A percentile compares a stretch with the other conserved stretches of the same genome.
Evolutionary conservation across 2,888 invertebrate genomes (phyloP).

Genomic region (Agapostemon virescens): DNA sequence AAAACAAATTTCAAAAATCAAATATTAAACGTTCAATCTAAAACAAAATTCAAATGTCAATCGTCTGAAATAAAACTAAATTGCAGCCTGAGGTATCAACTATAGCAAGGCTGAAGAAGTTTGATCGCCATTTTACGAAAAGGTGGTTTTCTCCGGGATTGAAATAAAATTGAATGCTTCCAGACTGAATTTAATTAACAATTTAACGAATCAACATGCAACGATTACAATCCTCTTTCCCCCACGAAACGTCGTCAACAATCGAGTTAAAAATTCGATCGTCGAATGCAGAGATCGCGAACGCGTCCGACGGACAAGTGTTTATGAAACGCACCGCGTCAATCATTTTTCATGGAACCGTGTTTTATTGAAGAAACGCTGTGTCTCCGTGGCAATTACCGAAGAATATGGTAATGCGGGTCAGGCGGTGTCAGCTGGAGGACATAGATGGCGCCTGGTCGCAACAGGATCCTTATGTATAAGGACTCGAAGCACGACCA

Average conservation of each 20-base stretch:
- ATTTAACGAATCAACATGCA: not conserved
- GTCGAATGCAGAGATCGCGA: no score
- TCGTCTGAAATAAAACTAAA: no score
- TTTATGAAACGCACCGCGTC: not conserved
- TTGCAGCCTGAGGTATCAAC: no score
- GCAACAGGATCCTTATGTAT: slow-evolving; percentile 60
- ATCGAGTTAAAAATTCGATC: not conserved
- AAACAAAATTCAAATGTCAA: no score
- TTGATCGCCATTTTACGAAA: not conserved
- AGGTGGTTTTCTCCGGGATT: not conserved
- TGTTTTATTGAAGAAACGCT: not conserved
- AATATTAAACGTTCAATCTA: no score
- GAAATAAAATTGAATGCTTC: not conserved
- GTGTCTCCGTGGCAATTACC: slow-evolving; percentile 23
- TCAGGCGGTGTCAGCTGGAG: slow-evolving; percentile 29
- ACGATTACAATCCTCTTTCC: not conserved
- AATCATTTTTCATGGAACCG: not conserved
- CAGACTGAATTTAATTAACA: not conserved
- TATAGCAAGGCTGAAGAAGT: no score
- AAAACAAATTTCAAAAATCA: no score
- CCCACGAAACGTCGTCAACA: not conserved
- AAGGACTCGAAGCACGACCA: slow-evolving; percentile 48
- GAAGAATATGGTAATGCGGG: slow-evolving; percentile 45
- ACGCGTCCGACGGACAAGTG: not conserved
- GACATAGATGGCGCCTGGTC: slow-evolving; percentile 26